These are phyloP conservation scores for Limnephilus lunatus DNA, from an alignment of 2,888 invertebrate species.

Conservation along the genomic window DNA sequence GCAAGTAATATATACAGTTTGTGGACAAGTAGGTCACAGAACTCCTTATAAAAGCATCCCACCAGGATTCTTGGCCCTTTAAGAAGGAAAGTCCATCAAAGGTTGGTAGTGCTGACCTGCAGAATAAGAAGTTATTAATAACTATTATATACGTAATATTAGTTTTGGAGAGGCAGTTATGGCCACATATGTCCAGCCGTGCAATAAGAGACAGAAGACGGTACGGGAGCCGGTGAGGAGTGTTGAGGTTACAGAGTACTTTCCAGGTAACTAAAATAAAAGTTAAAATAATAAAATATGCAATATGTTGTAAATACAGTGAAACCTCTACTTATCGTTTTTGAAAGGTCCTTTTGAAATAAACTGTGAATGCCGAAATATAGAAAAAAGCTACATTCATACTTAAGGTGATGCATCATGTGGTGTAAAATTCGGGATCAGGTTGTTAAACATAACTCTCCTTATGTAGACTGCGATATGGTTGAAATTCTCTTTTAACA, in stretches of 20 bases:
- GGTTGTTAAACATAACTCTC: too few relatives aligned
- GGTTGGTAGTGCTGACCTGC: background rate
- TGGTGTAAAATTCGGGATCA: too few relatives aligned
- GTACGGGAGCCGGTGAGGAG: constrained; percentile 54
- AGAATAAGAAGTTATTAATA: background rate
- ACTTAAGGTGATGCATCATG: too few relatives aligned
- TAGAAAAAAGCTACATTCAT: too few relatives aligned
- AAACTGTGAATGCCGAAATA: too few relatives aligned
- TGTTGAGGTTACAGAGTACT: constrained; percentile 67
- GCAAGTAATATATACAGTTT: background rate
- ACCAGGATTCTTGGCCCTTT: background rate
- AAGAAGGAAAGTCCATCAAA: background rate
- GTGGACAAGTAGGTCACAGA: constrained; percentile 17
- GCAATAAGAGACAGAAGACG: constrained; percentile 68
- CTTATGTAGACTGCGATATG: too few relatives aligned
- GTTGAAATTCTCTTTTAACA: too few relatives aligned
- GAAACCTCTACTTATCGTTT: too few relatives aligned
- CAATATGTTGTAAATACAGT: too few relatives aligned
- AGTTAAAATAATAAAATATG: background rate
- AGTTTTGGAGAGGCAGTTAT: constrained; percentile 42
- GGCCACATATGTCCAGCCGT: constrained; percentile 65
- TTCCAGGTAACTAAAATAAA: constrained; percentile 66
- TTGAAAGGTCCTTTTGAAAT: too few relatives aligned
- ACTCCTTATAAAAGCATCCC: constrained; percentile 51
- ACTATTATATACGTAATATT: background rate